phyloP scores from a whole-genome alignment of 2,888 invertebrate genomes.

The Apodemia zela region DNA sequence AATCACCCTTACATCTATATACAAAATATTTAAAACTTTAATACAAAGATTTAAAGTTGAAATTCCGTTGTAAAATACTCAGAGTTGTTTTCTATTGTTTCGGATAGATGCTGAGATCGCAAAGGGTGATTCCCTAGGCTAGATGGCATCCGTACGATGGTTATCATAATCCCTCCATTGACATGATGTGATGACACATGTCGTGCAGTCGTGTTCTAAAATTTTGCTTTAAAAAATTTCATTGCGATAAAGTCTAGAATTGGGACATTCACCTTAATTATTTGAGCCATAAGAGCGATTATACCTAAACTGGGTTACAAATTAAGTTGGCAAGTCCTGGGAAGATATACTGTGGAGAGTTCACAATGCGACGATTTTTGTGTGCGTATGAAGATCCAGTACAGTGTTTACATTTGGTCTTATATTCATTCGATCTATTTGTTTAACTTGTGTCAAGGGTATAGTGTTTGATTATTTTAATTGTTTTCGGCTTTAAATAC shows the following conservation, averaged over 20 bases:
- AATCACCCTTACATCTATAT: constrained; percentile 49
- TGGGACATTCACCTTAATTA: constrained; percentile 38
- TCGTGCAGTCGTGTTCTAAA: constrained; percentile 72
- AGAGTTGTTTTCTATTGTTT: constrained; percentile 47
- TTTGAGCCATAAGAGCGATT: constrained; percentile 38
- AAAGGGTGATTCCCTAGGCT: constrained; percentile 75
- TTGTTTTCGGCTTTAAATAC: constrained; percentile 17
- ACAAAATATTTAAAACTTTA: constrained; percentile 36
- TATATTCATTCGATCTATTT: constrained; percentile 56
- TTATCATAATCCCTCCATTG: constrained; percentile 80
- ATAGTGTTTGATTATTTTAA: constrained; percentile 29
- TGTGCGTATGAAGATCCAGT: constrained; percentile 64
- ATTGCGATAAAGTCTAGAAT: constrained; percentile 33
- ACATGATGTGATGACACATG: constrained; percentile 81
- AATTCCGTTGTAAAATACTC: constrained; percentile 29
- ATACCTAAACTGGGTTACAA: constrained; percentile 24
- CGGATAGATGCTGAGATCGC: constrained; percentile 57
- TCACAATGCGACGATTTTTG: constrained; percentile 61
- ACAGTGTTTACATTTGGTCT: constrained; percentile 51
- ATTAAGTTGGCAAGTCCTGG: constrained; percentile 47
- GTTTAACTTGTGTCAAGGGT: constrained; percentile 51
- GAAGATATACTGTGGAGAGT: constrained; percentile 59
- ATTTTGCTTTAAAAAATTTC: constrained; percentile 63
- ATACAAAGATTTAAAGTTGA: constrained; percentile 32
- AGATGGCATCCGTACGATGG: constrained; percentile 77